These are phyloP conservation scores for Amphimedon queenslandica DNA, from an alignment of 37 sponge, comb jelly and placozoan genomes.

Conservation along the genomic window DNA sequence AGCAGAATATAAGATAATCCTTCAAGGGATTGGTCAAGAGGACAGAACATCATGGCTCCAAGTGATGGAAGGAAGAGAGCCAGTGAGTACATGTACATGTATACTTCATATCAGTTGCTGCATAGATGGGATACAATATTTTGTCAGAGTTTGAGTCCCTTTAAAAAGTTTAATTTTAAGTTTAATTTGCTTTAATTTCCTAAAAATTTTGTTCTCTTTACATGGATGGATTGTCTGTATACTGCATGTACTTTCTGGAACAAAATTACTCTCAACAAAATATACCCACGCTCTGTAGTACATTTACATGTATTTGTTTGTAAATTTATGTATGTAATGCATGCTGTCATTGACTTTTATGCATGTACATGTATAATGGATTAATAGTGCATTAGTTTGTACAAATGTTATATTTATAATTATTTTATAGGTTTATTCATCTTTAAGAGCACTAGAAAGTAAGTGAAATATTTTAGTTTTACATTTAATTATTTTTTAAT, in stretches of 20 bases:
- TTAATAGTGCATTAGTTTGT: too few relatives aligned
- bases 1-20: conserved; percentile 10
- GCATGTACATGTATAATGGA: too few relatives aligned
- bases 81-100: conserved; percentile 46
- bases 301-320: too few relatives aligned
- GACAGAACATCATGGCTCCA: conserved; percentile 88
- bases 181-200: too few relatives aligned
- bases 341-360: too few relatives aligned
- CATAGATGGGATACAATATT: too few relatives aligned
- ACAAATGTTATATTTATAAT: background rate
- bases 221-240: too few relatives aligned
- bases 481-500: background rate
- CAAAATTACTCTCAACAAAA: background rate
- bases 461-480: background rate
- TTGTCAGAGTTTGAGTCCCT: too few relatives aligned
- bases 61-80: conserved; percentile 93
- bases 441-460: conserved; percentile 42
- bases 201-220: too few relatives aligned
- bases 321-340: too few relatives aligned
- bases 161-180: too few relatives aligned
- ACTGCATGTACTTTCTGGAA: background rate
- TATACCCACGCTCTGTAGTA: background rate
- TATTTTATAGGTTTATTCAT: conserved; percentile 16
- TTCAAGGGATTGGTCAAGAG: conserved; percentile 49
- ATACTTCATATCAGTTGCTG: too few relatives aligned